phyloP scores from a whole-genome alignment of 2,888 invertebrate genomes.

The Tenthredo amoena region DNA sequence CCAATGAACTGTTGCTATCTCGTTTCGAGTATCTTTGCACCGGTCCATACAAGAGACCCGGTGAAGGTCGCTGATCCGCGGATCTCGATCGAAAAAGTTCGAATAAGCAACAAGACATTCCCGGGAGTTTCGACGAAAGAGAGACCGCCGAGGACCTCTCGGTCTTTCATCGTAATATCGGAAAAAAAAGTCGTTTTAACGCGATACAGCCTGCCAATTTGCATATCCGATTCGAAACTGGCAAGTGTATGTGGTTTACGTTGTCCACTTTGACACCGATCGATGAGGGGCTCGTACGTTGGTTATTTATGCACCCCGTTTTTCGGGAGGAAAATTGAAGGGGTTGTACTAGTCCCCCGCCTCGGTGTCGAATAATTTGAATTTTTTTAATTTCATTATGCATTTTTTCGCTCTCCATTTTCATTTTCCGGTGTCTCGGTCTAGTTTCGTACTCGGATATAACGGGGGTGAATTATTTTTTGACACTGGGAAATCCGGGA shows the following conservation, averaged over 20 bases:
- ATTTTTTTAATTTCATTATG: background rate
- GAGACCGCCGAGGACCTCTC: background rate
- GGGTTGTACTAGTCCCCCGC: background rate
- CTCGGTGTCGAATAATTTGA: conserved; percentile 29
- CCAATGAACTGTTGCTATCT: conserved; percentile 27
- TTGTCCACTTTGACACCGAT: conserved; percentile 31
- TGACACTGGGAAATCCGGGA: background rate
- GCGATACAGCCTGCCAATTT: background rate
- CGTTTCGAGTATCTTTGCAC: background rate
- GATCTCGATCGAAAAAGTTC: background rate
- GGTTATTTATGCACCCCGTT: conserved; percentile 41
- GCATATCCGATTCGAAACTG: background rate
- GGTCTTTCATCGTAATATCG: background rate
- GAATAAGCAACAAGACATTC: background rate
- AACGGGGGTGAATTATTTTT: background rate
- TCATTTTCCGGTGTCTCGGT: background rate
- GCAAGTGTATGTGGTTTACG: background rate
- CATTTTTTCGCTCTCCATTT: background rate
- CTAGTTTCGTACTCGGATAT: too few relatives aligned
- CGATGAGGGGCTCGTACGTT: conserved; percentile 18
- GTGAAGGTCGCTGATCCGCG: background rate
- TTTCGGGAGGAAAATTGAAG: conserved; percentile 25
- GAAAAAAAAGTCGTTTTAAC: background rate
- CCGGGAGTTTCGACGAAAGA: background rate
- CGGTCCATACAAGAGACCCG: background rate